phyloP scores from a whole-genome alignment of 2,797 vertebrate species.

The Buphagus erythrorhynchus region DNA sequence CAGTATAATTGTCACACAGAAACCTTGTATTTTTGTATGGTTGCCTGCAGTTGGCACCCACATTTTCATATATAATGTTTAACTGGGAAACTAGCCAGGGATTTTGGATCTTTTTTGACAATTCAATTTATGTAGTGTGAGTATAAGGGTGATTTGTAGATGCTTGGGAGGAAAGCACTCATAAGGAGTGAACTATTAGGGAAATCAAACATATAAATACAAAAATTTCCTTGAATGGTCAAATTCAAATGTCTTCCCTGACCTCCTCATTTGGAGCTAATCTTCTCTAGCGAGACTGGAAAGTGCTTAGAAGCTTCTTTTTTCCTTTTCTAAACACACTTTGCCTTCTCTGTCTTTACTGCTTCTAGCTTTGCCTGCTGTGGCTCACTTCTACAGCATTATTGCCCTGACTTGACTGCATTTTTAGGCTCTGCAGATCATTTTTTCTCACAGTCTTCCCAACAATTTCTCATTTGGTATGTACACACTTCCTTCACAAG shows the following conservation, averaged over 20 bases:
- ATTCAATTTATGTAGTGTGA: not conserved
- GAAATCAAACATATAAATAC: not conserved
- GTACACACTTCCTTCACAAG: not conserved
- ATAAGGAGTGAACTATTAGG: not conserved
- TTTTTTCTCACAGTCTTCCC: not conserved
- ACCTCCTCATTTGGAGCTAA: not conserved
- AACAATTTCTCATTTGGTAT: not conserved
- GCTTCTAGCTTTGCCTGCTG: not conserved
- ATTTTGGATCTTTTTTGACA: not conserved
- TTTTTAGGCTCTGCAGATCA: not conserved
- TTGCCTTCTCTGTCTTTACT: not conserved
- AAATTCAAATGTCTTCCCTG: not conserved
- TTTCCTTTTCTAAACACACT: not conserved
- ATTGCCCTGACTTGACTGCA: not conserved
- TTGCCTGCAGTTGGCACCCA: not conserved
- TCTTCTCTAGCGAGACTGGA: not conserved
- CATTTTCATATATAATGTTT: not conserved
- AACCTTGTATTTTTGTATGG: not conserved
- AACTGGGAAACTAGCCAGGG: not conserved
- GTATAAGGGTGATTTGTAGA: rapidly evolving
- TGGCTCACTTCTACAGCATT: not conserved
- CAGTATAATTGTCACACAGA: not conserved
- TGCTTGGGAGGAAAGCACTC: not conserved
- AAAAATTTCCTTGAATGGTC: not conserved
- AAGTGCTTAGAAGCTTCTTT: not conserved